Base-by-base conservation (phyloP, 2,888 invertebrate genomes). In the Caenorhabditis uteleia region DNA sequence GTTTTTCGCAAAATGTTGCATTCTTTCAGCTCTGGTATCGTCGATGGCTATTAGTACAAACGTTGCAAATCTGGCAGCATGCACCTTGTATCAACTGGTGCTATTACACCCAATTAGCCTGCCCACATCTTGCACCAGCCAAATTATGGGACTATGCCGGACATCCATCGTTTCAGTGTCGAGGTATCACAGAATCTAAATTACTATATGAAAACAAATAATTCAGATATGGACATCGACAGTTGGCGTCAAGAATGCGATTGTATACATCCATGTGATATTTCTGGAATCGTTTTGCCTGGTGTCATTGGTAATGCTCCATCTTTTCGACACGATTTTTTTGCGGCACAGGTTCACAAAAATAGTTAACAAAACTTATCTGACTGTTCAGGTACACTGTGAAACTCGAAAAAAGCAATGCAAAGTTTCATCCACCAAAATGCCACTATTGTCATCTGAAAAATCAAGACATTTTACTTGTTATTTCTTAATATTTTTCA, bases 11-110 rank as follows among this genome's bases (percentile, higher is more conserved):
- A n/a, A n/a, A n/a, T n/a, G n/a, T n/a, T n/a, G n/a, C n/a, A n/a
- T 18, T 34, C 3, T 69, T 80, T 44, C 60, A 82, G 82, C 64
- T 69, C 44, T 82, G 82, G 82, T 82, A 82, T 58, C 74, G 78
- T 10, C 77, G 82, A 44, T 82, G 82, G 82, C 57, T 80, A 51
- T 39, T 74, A 33, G 67, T 74, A 3, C 71, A 74, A 27, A 45
- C 64, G 20, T 46, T 74, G 8, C 45, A 60, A 18, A 55, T 76
- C 6, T 76, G 75, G 75, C 46, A 40, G 25, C 40, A 43, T 3
- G 51, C 55, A 23, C 75, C 80, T 20, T 82, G 82, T 54, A 77
- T 82, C 59, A 82, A 82, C 53, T 82, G 82, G 82, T 82, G 82
- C 47, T 82, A 79, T 53, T 82, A 82, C 53, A 79, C 82, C 3